phyloP scores from a whole-genome alignment of 2,888 invertebrate species.

The Quadriops clusia region DNA sequence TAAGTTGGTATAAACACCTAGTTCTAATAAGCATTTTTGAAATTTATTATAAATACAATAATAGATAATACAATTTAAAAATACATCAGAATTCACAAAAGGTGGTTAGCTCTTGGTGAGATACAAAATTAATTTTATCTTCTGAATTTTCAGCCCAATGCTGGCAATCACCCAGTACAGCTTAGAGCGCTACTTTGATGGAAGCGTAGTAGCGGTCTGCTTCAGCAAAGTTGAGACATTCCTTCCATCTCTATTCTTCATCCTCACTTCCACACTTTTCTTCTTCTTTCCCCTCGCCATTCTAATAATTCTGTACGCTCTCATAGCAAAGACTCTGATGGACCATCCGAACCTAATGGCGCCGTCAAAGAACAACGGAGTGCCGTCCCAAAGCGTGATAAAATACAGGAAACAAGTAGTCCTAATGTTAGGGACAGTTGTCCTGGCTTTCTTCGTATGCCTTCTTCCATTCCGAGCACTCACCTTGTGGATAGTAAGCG shows the following conservation, averaged over 20 bases:
- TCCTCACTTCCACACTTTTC: constrained; percentile 69
- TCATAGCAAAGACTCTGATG: constrained; percentile 78
- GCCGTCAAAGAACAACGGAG: constrained; percentile 40
- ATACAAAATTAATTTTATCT: too few species aligned
- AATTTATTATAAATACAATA: too few species aligned
- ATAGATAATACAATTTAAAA: too few species aligned
- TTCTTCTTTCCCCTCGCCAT: constrained; percentile 75
- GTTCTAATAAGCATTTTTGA: too few species aligned
- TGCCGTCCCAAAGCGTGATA: constrained; percentile 44
- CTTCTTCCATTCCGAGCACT: constrained; percentile 80
- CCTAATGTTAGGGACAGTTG: constrained; percentile 80
- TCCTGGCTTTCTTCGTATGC: constrained; percentile 82
- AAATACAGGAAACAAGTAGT: constrained; percentile 73
- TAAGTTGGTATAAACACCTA: too few species aligned
- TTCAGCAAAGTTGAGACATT: constrained; percentile 65
- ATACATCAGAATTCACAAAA: too few species aligned
- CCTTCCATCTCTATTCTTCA: constrained; percentile 71
- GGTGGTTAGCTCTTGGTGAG: too few species aligned
- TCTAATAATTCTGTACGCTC: constrained; percentile 68
- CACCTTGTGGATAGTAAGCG: constrained; percentile 75
- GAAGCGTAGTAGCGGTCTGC: constrained; percentile 62
- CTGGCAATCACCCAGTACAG: constrained; percentile 68
- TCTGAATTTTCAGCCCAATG: constrained; percentile 60
- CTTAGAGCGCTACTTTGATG: constrained; percentile 59
- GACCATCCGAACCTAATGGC: constrained; percentile 62